Conservation (phyloP, 1,140 invertebrate genomes). For the Caenorhabditis elegans region DNA sequence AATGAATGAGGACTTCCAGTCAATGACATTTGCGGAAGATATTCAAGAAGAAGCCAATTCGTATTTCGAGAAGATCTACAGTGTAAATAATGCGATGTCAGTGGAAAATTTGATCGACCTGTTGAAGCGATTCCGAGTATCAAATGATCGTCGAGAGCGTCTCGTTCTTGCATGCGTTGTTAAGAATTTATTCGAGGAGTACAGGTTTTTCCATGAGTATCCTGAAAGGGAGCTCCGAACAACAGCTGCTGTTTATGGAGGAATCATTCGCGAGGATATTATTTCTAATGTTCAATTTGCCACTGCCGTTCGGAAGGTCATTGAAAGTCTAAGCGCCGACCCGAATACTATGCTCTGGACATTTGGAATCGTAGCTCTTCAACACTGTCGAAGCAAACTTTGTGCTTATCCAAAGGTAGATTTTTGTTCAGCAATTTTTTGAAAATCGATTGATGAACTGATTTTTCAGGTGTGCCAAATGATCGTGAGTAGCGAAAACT, state of each 20-base stretch:
- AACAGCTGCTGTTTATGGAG: constrained; percentile 94
- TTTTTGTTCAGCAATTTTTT: not conserved
- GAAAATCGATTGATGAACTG: not conserved
- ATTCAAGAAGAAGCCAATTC: constrained; percentile 96
- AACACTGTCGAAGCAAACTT: constrained; percentile 53
- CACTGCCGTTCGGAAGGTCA: constrained; percentile 58
- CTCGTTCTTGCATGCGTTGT: constrained; percentile 95
- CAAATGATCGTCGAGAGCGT: constrained; percentile 70
- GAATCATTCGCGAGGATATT: constrained; percentile 88
- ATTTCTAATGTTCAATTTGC: constrained; percentile 68
- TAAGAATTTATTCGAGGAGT: constrained; percentile 95
- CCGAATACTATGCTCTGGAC: constrained; percentile 51
- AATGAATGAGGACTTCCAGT: constrained; percentile 16
- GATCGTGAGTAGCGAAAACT: constrained; percentile 53
- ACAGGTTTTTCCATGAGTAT: constrained; percentile 95
- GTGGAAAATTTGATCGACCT: constrained; percentile 74
- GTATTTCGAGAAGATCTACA: constrained; percentile 96
- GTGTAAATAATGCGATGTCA: constrained; percentile 77
- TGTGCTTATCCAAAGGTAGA: constrained; percentile 55
- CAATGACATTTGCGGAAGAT: constrained; percentile 77
- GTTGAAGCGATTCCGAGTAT: constrained; percentile 92
- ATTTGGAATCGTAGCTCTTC: constrained; percentile 62
- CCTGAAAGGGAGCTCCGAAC: constrained; percentile 95
- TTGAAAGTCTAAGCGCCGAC: constrained; percentile 55
- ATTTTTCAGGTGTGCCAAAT: constrained; percentile 61